These are phyloP conservation scores for Panopea generosa DNA, from an alignment of 2,888 invertebrate genomes.

Conservation along the genomic window DNA sequence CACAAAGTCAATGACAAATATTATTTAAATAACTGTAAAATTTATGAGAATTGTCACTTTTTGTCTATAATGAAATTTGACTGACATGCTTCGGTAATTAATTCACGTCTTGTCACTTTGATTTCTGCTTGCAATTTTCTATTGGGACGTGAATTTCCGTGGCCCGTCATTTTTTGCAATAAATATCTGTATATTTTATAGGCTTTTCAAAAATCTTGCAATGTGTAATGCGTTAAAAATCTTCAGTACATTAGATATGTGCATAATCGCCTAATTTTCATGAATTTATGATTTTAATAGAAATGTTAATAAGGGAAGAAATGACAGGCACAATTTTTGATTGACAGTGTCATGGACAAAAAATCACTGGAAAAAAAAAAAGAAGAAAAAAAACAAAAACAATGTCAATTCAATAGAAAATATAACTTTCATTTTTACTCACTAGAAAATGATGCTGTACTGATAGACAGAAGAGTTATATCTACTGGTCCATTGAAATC, in stretches of 20 bases:
- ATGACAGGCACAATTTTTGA: constrained; percentile 14
- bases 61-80: constrained; percentile 2
- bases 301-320: constrained; percentile 21
- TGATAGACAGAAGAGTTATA: too few species aligned
- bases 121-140: constrained; percentile 25
- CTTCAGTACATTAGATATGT: constrained; percentile 6
- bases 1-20: too few species aligned
- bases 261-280: constrained; percentile 30
- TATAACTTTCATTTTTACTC: too few species aligned
- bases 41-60: constrained; percentile 6
- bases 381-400: neutral
- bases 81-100: constrained; percentile 8
- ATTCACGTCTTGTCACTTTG: constrained; percentile 27
- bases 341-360: constrained; percentile 3
- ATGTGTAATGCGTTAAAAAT: too few species aligned
- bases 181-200: constrained; percentile 7
- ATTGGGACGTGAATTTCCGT: constrained; percentile 12
- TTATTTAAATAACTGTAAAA: neutral
- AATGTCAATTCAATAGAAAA: too few species aligned
- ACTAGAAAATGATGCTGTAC: too few species aligned
- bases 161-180: constrained; percentile 23
- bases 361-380: neutral
- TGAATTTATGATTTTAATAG: constrained; percentile 31
- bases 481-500: too few species aligned
- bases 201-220: constrained; percentile 3